phyloP scores from a whole-genome alignment of 1,140 invertebrate species.

The Venustaconcha ellipsiformis region DNA sequence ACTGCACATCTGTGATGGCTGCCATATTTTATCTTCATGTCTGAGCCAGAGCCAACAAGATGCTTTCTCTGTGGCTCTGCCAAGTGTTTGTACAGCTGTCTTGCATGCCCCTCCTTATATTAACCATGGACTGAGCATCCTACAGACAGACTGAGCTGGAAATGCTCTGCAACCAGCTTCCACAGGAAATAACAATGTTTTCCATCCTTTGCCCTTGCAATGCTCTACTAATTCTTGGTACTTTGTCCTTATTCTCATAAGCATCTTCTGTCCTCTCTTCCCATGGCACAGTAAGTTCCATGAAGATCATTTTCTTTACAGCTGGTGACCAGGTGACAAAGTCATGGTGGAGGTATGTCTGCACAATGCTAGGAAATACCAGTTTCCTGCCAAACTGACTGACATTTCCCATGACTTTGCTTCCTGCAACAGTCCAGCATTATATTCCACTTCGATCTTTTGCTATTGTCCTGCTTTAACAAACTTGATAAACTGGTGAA shows the following conservation, averaged over 20 bases:
- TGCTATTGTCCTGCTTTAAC: neutral
- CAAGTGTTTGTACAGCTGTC: slow-evolving; percentile 1
- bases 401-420: too few relatives aligned
- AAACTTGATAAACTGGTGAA: neutral
- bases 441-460: neutral
- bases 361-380: neutral
- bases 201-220: slow-evolving; percentile 16
- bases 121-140: slow-evolving; percentile 3
- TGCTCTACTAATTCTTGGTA: slow-evolving; percentile 11
- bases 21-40: slow-evolving; percentile 8
- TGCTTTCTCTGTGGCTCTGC: slow-evolving; percentile 4
- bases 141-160: slow-evolving; percentile 26
- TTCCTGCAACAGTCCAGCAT: too few relatives aligned
- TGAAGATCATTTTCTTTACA: slow-evolving; percentile 2
- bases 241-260: slow-evolving; percentile 9
- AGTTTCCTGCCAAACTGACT: too few relatives aligned
- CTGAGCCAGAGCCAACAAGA: slow-evolving; percentile 27
- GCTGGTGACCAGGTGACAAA: slow-evolving; percentile 3
- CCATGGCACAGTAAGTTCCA: neutral
- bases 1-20: slow-evolving; percentile 15
- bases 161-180: slow-evolving; percentile 26
- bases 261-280: neutral
- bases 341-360: slow-evolving; percentile 2
- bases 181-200: slow-evolving; percentile 11
- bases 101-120: slow-evolving; percentile 6